phyloP scores from a whole-genome alignment of 2,888 invertebrate genomes.

The Rhagophthalmus giganteus region DNA sequence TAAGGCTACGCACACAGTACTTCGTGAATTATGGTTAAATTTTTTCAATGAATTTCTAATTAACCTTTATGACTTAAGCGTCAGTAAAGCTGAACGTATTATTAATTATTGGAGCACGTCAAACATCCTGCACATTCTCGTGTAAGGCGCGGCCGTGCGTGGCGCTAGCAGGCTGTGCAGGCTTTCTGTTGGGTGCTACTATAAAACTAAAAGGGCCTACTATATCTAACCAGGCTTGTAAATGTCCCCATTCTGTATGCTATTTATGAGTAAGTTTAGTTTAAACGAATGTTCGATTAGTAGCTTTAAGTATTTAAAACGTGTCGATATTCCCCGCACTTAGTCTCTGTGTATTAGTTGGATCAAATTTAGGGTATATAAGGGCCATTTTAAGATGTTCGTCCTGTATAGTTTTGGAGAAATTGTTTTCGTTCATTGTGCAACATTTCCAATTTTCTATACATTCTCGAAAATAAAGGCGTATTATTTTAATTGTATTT shows the following conservation, averaged over 20 bases:
- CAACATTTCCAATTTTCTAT: no score
- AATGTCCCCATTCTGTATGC: slow-evolving; percentile 53
- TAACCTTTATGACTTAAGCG: neutral
- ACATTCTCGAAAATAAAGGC: no score
- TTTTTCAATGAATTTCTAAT: slow-evolving; percentile 4
- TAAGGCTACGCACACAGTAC: neutral
- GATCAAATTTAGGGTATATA: no score
- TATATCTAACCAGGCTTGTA: slow-evolving; percentile 48
- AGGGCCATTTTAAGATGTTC: no score
- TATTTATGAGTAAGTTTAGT: slow-evolving; percentile 18
- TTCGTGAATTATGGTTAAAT: slow-evolving; percentile 5
- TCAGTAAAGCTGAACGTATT: no score
- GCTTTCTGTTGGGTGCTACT: slow-evolving; percentile 51
- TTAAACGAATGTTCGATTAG: neutral
- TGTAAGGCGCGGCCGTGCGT: slow-evolving; percentile 51
- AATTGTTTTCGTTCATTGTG: no score
- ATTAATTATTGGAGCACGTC: slow-evolving; percentile 29
- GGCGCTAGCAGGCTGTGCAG: slow-evolving; percentile 57
- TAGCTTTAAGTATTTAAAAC: neutral
- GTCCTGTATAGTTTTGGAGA: no score
- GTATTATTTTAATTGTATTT: no score
- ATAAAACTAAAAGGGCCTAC: slow-evolving; percentile 48
- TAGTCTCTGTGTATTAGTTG: no score
- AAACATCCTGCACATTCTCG: slow-evolving; percentile 48
- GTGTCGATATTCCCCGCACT: no score